These are phyloP conservation scores for Eulithis prunata DNA, from an alignment of 2,888 invertebrate genomes.

Conservation along the genomic window DNA sequence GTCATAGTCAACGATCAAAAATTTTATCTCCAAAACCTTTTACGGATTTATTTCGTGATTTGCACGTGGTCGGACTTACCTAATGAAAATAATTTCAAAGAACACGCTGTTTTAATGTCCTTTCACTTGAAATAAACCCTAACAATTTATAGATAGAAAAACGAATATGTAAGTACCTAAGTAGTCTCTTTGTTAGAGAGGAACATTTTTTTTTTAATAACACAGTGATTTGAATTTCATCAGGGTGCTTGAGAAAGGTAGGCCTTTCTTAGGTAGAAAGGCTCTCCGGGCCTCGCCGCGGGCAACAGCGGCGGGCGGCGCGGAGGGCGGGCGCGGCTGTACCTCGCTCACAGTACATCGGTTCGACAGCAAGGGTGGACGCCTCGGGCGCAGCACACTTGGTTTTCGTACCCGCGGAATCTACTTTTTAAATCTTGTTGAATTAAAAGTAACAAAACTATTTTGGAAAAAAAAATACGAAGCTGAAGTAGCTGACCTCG, in stretches of 20 bases:
- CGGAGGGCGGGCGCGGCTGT: slow-evolving; percentile 34
- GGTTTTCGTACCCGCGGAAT: slow-evolving; percentile 49
- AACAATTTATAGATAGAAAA: too few relatives aligned
- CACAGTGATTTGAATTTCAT: slow-evolving; percentile 39
- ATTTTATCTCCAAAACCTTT: slow-evolving; percentile 12
- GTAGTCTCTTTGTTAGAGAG: too few relatives aligned
- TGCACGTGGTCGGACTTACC: background rate
- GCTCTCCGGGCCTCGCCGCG: background rate
- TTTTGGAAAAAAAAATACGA: slow-evolving; percentile 52
- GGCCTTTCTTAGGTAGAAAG: background rate
- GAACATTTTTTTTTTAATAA: slow-evolving; percentile 9
- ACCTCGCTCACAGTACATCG: slow-evolving; percentile 35
- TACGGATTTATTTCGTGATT: background rate
- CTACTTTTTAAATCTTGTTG: slow-evolving; percentile 61
- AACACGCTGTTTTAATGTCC: background rate
- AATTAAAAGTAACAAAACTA: slow-evolving; percentile 21
- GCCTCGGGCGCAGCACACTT: slow-evolving; percentile 38
- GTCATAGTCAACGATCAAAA: slow-evolving; percentile 4
- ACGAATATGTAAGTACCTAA: too few relatives aligned
- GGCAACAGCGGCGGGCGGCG: slow-evolving; percentile 3
- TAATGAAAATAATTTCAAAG: slow-evolving; percentile 4
- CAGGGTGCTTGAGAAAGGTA: slow-evolving; percentile 42
- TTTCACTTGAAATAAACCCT: background rate
- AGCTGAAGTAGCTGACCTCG: slow-evolving; percentile 4
- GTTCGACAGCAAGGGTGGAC: slow-evolving; percentile 56